Evolutionary conservation across 1,140 invertebrate genomes (phyloP).

Genomic region (Akabosia matsudoensis): DNA sequence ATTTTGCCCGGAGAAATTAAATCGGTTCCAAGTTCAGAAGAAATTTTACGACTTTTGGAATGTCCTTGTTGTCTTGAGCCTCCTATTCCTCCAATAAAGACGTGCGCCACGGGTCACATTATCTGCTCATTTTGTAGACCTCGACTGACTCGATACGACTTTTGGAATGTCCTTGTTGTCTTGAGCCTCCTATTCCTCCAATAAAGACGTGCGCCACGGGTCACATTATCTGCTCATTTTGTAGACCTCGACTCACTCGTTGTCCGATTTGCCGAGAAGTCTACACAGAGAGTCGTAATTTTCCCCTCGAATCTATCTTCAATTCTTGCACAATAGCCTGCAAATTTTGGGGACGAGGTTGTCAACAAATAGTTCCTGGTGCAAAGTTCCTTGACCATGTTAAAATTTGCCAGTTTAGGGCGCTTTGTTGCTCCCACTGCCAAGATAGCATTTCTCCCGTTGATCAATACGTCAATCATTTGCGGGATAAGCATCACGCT

Average conservation of each 20-base stretch:
- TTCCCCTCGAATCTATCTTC: not conserved
- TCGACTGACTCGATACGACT: not conserved
- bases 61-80: constrained; percentile 10
- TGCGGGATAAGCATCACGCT: not conserved
- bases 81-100: not conserved
- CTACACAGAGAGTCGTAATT: not conserved
- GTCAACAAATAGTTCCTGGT: not conserved
- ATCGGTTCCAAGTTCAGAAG: not conserved
- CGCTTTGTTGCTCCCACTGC: constrained; percentile 4
- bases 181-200: not conserved
- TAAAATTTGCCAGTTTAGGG: constrained; percentile 2
- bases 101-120: not conserved
- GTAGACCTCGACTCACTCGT: not conserved
- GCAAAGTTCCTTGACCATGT: not conserved
- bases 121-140: constrained; percentile 12
- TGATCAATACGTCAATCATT: not conserved
- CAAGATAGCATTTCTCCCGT: not conserved
- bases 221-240: constrained; percentile 10
- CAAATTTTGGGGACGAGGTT: constrained; percentile 16
- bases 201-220: not conserved
- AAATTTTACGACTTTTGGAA: not conserved
- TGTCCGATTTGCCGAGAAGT: not conserved
- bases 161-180: constrained; percentile 6
- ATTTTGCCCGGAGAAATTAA: constrained; percentile 7
- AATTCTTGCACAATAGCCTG: not conserved